Evolutionary conservation across 92 coral and sea anemone genomes (phyloP), one percentile per base, ranked within the genome.

Genomic region (Porites divaricata): DNA sequence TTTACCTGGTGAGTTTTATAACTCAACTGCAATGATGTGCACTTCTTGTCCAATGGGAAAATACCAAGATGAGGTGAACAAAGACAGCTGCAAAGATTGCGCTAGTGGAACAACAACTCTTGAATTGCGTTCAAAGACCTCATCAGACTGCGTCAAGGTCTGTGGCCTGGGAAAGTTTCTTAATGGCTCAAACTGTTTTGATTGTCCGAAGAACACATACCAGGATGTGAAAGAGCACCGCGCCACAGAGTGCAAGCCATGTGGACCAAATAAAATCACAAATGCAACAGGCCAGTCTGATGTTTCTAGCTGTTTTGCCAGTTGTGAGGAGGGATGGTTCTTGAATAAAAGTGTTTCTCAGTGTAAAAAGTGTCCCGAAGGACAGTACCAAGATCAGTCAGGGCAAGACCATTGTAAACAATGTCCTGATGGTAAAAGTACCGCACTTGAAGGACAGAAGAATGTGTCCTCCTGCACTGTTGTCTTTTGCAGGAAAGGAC

Each of bases 11-110:
- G 80, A 84, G 63, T 90, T 83, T 85, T 90, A 63, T 57, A 63
- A 82, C 50, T 64, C 81, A 10, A 28, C 71, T 9, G 16, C 77
- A 9, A 81, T 67, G 15, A 59, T 67, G 24, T 92, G 95, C 48
- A 67, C 67, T 21, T 57, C 81, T 22, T 92, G 95, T 26, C 67
- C 81, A 67, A 73, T 66, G 28, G 91, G 92, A 19, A 80, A 72
- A 67, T 92, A 92, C 62, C 95, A 92, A 70, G 87, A 92, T 65
- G 81, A 80, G 9, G 56, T 23, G 49, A 81, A 88, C 72, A 88
- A 90, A 81, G 63, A 57, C 70, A 72, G 49, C 13, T 92, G 95
- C 85, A 81, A 41, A 10, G 69, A 67, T 7, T 92, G 95, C 54
- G 81, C 88, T 1, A 48, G 14, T 19, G 84, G 86, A 41, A 90